Evolutionary conservation across 2,797 vertebrate species (phyloP).

Genomic region (Xerus rutilus): DNA sequence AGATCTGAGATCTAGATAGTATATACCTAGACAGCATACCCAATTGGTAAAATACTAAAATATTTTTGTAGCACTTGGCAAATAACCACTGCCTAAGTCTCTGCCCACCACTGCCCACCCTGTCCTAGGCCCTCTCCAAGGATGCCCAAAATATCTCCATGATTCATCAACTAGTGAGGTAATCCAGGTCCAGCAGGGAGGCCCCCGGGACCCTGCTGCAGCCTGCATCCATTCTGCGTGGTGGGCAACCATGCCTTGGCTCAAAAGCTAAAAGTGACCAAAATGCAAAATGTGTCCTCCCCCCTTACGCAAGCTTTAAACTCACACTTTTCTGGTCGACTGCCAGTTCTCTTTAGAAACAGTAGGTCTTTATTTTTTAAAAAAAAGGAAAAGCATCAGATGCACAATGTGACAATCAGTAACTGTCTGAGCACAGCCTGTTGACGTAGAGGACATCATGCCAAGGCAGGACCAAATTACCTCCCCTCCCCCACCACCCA

Average conservation of each 20-base stretch:
- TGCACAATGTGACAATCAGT: conserved; percentile 75
- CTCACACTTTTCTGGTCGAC: conserved; percentile 55
- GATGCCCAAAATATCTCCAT: not conserved
- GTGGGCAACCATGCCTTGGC: not conserved
- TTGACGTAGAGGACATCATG: conserved; percentile 58
- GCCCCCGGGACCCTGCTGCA: not conserved
- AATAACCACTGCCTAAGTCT: not conserved
- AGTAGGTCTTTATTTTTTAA: conserved; percentile 69
- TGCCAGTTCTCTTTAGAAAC: conserved; percentile 73
- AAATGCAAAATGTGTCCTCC: conserved; percentile 44
- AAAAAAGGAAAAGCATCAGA: conserved; percentile 54
- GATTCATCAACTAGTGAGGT: not conserved
- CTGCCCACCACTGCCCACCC: not conserved
- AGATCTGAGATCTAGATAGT: not conserved
- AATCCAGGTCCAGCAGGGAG: not conserved
- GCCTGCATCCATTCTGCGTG: not conserved
- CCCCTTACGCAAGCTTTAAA: conserved; percentile 51
- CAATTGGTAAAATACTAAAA: not conserved
- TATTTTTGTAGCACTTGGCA: conserved; percentile 24
- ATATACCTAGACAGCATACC: not conserved
- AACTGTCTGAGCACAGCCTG: conserved; percentile 61
- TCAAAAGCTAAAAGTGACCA: conserved; percentile 17
- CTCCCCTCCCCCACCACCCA: conserved; percentile 36
- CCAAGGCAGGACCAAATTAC: conserved; percentile 70
- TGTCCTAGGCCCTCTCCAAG: not conserved